Evolutionary conservation across 2,113 vertebrate genomes (phyloP).

Genomic region (Balaeniceps rex): DNA sequence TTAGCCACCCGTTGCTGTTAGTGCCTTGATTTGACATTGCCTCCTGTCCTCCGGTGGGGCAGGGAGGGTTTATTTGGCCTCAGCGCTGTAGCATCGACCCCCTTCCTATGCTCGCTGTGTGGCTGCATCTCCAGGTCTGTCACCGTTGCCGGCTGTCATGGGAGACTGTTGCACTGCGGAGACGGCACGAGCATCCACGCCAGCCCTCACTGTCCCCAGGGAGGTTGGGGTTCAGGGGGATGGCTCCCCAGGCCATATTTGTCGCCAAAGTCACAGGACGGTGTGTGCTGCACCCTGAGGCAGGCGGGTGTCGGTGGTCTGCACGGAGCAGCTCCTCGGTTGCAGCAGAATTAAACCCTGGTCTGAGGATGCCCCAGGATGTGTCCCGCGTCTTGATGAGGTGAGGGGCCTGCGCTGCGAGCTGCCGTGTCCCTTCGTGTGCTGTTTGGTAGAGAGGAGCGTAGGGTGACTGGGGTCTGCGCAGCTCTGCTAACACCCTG

Average conservation of each 20-base stretch:
- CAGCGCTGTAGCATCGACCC: fast-evolving
- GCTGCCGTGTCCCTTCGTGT: fast-evolving
- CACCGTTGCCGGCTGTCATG: background rate
- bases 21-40: background rate
- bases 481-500: fast-evolving
- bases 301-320: fast-evolving
- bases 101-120: fast-evolving
- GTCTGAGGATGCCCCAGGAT: background rate
- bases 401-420: background rate
- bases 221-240: background rate
- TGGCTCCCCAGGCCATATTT: fast-evolving
- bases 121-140: background rate
- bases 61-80: background rate
- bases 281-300: background rate
- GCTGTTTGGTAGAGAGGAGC: fast-evolving
- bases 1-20: fast-evolving
- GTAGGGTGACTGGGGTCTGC: background rate
- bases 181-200: fast-evolving
- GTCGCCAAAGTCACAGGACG: fast-evolving
- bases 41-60: background rate
- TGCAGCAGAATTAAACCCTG: background rate
- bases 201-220: background rate
- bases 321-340: fast-evolving
- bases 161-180: background rate
- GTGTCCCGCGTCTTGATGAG: fast-evolving